phyloP scores from a whole-genome alignment of 2,888 invertebrate genomes.

The Catocala nupta region DNA sequence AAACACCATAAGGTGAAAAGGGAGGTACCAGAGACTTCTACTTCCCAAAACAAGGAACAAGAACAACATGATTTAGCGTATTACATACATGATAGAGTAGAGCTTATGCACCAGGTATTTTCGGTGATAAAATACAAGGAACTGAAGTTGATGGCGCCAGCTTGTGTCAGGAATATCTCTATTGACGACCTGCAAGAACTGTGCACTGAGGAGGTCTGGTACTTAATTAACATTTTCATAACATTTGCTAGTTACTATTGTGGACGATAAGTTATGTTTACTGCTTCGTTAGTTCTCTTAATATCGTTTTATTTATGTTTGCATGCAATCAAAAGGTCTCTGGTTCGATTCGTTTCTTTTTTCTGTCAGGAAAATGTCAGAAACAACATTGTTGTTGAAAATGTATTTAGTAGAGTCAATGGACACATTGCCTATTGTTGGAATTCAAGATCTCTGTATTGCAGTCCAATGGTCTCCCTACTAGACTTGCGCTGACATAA shows the following conservation, averaged over 20 bases:
- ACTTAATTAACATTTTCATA: background rate
- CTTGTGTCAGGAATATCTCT: slow-evolving; percentile 76
- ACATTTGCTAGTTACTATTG: background rate
- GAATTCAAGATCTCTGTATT: too few species aligned
- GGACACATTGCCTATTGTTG: too few species aligned
- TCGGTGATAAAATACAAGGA: slow-evolving; percentile 86
- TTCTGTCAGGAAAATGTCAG: too few species aligned
- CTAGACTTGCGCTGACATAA: too few species aligned
- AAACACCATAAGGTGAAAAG: slow-evolving; percentile 70
- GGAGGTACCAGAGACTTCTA: slow-evolving; percentile 65
- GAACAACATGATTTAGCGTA: slow-evolving; percentile 85
- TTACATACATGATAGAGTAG: slow-evolving; percentile 88
- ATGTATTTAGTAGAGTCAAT: too few species aligned
- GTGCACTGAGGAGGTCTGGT: slow-evolving; percentile 85
- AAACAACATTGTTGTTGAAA: too few species aligned
- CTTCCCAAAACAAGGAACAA: slow-evolving; percentile 49
- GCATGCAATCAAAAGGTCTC: too few species aligned
- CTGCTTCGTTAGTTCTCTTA: too few species aligned
- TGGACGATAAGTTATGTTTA: too few species aligned
- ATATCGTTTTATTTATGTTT: too few species aligned
- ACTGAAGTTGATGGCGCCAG: slow-evolving; percentile 86
- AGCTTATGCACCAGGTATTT: slow-evolving; percentile 88
- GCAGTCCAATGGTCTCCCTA: too few species aligned
- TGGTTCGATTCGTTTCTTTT: too few species aligned
- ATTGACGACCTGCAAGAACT: slow-evolving; percentile 87